phyloP scores from a whole-genome alignment of 1,140 invertebrate species.

The Conus ventricosus region DNA sequence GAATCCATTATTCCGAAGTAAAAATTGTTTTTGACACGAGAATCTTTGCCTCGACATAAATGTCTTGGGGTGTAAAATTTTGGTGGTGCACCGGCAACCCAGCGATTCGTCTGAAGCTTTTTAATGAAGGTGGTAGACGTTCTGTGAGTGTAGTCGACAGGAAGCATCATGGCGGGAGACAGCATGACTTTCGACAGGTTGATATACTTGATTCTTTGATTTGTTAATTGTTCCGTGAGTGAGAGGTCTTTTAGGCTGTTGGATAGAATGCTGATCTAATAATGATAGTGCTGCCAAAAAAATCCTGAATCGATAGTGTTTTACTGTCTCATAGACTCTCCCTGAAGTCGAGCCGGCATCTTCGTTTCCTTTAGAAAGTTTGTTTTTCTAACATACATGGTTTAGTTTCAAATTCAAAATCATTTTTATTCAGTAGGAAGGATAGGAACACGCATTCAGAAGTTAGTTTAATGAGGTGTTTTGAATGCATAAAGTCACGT shows the following conservation, averaged over 20 bases:
- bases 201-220: not conserved
- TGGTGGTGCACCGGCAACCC: not conserved
- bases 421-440: too few species aligned
- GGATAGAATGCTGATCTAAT: not conserved
- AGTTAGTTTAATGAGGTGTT: too few species aligned
- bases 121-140: too few species aligned
- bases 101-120: not conserved
- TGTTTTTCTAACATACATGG: too few species aligned
- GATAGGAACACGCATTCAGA: too few species aligned
- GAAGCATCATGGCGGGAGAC: conserved; percentile 37
- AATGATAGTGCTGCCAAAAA: not conserved
- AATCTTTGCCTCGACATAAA: not conserved
- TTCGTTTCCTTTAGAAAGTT: too few species aligned
- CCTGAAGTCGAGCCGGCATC: too few species aligned
- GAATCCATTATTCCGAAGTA: not conserved
- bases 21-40: not conserved
- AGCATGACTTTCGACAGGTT: conserved; percentile 12
- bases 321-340: too few species aligned
- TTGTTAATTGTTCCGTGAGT: not conserved
- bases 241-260: too few species aligned
- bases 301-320: too few species aligned
- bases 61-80: not conserved
- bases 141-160: not conserved
- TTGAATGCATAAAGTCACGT: too few species aligned
- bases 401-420: too few species aligned